Base-by-base conservation (phyloP, 2,888 invertebrate species). In the Leistus spinibarbis region DNA sequence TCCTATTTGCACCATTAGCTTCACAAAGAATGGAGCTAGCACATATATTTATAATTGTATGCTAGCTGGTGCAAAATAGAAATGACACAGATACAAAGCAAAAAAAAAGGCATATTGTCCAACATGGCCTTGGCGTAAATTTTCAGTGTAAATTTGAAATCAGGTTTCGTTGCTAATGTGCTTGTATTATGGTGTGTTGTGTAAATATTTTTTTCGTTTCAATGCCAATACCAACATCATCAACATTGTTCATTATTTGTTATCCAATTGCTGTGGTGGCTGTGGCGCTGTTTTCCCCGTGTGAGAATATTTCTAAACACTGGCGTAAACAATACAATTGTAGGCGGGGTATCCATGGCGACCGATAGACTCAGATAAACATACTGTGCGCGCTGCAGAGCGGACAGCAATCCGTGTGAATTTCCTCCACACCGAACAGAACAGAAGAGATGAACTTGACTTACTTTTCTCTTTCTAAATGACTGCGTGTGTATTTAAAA, bases 391-490 rank as follows among this genome's bases (percentile, higher is more conserved):
- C 62, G 22, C 62, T 22, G 62, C 62, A 22, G 9, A 62, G 62
- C 62, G 62, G 24, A 22, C 22, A 24, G 62, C 22, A 24, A 62
- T 24, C 13, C 22, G 62, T 62, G 22, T 62, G 62, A 62, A 62
- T 23, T 24, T 23, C 24, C 62, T 24, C 24, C 1, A 62, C 17
- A 23, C 19, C 57, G 57, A 4, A 19, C 57, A 56, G 13, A 0
- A 24, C 62, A 62, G 24, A 10, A 23, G 7, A 24, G 54, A 22
- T 68, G 68, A 68, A 68, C 68, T 68, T 68, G 68, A 68, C 68
- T 68, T 68, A 68, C 68, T 68, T 68, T 68, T 68, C 68, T 68
- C 68, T 68, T 68, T 68, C 68, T 23, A 68, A 54, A 23, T 24
- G 56, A 68, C 13, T 24, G 56, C 53, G 19, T 68, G 24, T 54